These are phyloP conservation scores for Clavelina lepadiformis DNA, from an alignment of 23 tunicate species.

Conservation along the genomic window DNA sequence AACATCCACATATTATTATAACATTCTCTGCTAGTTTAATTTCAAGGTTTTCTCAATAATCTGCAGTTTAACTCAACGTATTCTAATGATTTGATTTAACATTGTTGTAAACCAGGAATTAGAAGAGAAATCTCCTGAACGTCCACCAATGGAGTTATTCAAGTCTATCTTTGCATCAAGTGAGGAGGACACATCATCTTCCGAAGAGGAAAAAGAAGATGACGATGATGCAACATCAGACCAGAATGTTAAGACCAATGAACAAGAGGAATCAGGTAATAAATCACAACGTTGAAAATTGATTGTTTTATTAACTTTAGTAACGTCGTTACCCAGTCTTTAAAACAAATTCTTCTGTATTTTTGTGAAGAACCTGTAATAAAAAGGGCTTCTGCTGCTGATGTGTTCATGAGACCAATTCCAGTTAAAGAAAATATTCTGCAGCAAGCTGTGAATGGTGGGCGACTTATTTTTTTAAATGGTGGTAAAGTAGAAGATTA, in stretches of 20 bases:
- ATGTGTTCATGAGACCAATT: conserved; percentile 28
- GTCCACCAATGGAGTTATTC: conserved; percentile 73
- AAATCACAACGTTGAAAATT: not conserved
- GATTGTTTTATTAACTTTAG: not conserved
- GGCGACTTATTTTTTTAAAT: too few relatives aligned
- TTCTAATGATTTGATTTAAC: too few relatives aligned
- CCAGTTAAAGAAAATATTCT: too few relatives aligned
- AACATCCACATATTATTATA: too few relatives aligned
- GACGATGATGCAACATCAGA: too few relatives aligned
- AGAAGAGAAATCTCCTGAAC: conserved; percentile 23
- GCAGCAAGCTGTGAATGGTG: conserved; percentile 1
- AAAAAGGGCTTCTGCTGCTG: conserved; percentile 19
- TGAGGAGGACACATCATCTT: conserved; percentile 32
- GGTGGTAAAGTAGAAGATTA: too few relatives aligned
- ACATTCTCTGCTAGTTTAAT: too few relatives aligned
- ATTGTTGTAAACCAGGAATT: too few relatives aligned
- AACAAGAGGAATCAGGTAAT: not conserved
- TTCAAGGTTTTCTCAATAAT: too few relatives aligned
- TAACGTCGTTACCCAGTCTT: not conserved
- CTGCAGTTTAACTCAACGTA: too few relatives aligned
- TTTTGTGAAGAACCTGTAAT: not conserved
- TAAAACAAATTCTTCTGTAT: not conserved
- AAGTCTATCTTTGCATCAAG: conserved; percentile 81
- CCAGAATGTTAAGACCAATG: not conserved
- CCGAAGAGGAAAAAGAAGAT: conserved; percentile 37